Conservation (phyloP, 1,140 invertebrate species). For the Chlorops oryzae region DNA sequence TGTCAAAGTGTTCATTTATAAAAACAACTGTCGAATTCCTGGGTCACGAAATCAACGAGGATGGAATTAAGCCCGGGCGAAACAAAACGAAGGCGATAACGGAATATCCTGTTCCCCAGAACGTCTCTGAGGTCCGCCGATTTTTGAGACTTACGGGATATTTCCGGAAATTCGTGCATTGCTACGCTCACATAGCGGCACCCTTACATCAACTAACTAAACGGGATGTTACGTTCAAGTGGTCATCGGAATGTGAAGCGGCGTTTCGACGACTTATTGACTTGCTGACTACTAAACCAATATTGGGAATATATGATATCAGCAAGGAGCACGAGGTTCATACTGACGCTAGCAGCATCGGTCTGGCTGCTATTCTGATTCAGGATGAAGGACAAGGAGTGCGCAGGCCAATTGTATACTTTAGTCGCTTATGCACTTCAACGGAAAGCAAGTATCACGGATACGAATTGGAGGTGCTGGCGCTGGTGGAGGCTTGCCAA, state of each 20-base stretch:
- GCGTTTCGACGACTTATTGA: conserved; percentile 8
- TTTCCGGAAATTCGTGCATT: conserved; percentile 22
- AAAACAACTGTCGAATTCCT: neutral
- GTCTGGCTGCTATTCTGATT: conserved; percentile 28
- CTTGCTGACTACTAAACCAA: neutral
- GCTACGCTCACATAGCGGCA: conserved; percentile 20
- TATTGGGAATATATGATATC: neutral
- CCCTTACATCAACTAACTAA: too few relatives aligned
- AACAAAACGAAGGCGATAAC: conserved; percentile 23
- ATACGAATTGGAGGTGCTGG: conserved; percentile 31
- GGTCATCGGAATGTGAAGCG: conserved; percentile 2
- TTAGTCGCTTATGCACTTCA: conserved; percentile 14
- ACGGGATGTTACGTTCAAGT: conserved; percentile 11
- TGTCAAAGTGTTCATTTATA: conserved; percentile 4
- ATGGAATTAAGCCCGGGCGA: conserved; percentile 1
- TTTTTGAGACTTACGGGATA: conserved; percentile 34
- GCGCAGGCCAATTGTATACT: conserved; percentile 12
- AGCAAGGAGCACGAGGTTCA: conserved; percentile 12
- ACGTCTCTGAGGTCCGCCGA: conserved; percentile 26
- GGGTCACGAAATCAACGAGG: conserved; percentile 2
- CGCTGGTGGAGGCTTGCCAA: conserved; percentile 8
- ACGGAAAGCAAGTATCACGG: conserved; percentile 28
- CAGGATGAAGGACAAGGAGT: conserved; percentile 19
- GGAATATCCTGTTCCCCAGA: conserved; percentile 30
- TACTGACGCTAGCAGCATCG: conserved; percentile 31